Percentiles rank a stretch among this genome's conserved stretches.
phyloP scores from a whole-genome alignment of 1,140 invertebrate genomes.

The fruit fly (Drosophila melanogaster) region Release_6_plus_ISO1_MT NC_004354.4:14597501-14598000 shows the following conservation, averaged over 20 bases:
- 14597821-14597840: background rate
- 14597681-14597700: no score
- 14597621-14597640: background rate
- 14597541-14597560: background rate
- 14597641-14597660: background rate
- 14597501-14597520: no score
- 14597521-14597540: no score
- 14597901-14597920: conserved; percentile 49
- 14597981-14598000: conserved; percentile 69
- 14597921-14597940: conserved; percentile 6
- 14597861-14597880: conserved; percentile 68
- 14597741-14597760: background rate
- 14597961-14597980: conserved; percentile 70
- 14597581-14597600: conserved; percentile 14
- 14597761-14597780: conserved; percentile 4
- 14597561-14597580: conserved; percentile 6
- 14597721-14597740: background rate
- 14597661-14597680: no score
- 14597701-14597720: no score
- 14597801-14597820: background rate
- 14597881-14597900: conserved; percentile 75
- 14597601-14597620: background rate
- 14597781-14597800: conserved; percentile 3
- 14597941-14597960: conserved; percentile 56
- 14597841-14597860: conserved; percentile 8